Evolutionary conservation across 2,797 vertebrate species (phyloP), one percentile per base, ranked within the genome.

Genomic region (Gymnodraco acuticeps): DNA sequence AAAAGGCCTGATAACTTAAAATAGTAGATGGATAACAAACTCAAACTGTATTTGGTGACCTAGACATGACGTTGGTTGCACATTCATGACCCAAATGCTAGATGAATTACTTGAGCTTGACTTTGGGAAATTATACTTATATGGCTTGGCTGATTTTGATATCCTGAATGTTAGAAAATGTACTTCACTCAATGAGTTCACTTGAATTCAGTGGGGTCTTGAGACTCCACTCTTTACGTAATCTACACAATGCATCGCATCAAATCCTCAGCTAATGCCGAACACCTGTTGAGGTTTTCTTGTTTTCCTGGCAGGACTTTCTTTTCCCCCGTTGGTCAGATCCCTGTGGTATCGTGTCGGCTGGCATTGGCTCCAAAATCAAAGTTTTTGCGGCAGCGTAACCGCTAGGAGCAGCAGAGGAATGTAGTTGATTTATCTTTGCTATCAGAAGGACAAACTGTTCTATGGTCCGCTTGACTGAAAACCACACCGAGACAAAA

Each of bases 251-350:
- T 14, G 66, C 48, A 31, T 20, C 9, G 46, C 33, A 48, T 53
- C 64, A 47, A 33, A 64, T 69, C 61, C 63, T 66, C 64, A 73
- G 63, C 65, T 81, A 74, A 86, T 82, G 72, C 42, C 38, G n/a
- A 76, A 76, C 81, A 86, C 81, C 81, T 82, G 83, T 58, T 72
- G 78, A 72, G 76, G 3, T 75, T 70, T 52, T 31, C 3, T 60
- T 66, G 53, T 70, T 80, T 82, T 78, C 75, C 75, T 72, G 74
- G 64, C 69, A 60, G 16, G 51, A 64, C 48, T 38, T 63, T 64
- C 53, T 33, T 56, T 70, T 67, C 78, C 70, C 3, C 33, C 5
- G 9, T 33, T 52, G 68, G 19, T 76, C 54, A 64, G 52, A 65
- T 70, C 70, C 60, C 63, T 53, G 81, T 19, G 76, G 71, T 60